Percentiles rank a stretch among this genome's conserved stretches.
phyloP scores from a whole-genome alignment of 2,888 invertebrate genomes.

The Pharmacophagus antenor region DNA sequence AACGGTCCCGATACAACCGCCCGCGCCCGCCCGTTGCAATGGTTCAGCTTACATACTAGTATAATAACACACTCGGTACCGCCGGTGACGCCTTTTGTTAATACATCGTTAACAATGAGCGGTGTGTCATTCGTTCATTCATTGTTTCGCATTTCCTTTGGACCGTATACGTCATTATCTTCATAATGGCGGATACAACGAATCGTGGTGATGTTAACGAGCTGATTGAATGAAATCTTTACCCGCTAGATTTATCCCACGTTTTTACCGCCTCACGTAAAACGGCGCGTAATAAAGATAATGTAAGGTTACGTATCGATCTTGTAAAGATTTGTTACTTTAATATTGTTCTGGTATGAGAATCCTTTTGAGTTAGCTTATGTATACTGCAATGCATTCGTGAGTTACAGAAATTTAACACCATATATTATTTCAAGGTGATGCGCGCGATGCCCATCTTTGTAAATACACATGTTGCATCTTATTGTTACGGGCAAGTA shows the following conservation, averaged over 20 bases:
- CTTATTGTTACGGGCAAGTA: too few relatives aligned
- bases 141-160: constrained; percentile 8
- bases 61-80: neutral
- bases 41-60: constrained; percentile 3
- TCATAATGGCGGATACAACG: neutral
- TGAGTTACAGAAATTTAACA: too few relatives aligned
- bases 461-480: too few relatives aligned
- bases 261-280: too few relatives aligned
- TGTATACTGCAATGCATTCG: too few relatives aligned
- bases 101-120: constrained; percentile 34
- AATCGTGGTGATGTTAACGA: neutral
- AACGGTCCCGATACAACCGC: constrained; percentile 14
- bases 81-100: constrained; percentile 29
- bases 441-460: too few relatives aligned
- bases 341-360: too few relatives aligned
- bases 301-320: too few relatives aligned
- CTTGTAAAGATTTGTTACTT: too few relatives aligned
- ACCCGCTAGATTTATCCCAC: neutral
- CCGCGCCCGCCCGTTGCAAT: neutral
- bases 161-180: constrained; percentile 8
- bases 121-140: constrained; percentile 28
- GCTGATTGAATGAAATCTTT: neutral
- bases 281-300: too few relatives aligned
- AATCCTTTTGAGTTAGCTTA: too few relatives aligned
- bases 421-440: too few relatives aligned